Evolutionary conservation across 2,113 vertebrate genomes (phyloP).

Genomic region (Tupaia chinensis): DNA sequence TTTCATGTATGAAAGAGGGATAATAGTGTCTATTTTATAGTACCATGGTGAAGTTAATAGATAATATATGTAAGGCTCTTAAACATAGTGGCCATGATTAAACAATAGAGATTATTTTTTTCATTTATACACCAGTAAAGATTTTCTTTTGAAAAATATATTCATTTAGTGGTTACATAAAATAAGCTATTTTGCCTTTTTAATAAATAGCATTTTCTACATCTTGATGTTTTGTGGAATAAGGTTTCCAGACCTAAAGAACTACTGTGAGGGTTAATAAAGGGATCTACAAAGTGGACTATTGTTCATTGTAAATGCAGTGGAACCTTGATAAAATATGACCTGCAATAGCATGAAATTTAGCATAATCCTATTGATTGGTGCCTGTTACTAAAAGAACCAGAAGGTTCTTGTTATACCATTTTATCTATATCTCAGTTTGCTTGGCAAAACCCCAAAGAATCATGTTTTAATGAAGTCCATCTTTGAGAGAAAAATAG

Average conservation of each 20-base stretch:
- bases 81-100: not conserved
- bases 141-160: slow-evolving; percentile 17
- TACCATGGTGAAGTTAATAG: not conserved
- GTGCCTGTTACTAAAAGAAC: slow-evolving; percentile 71
- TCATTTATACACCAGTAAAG: not conserved
- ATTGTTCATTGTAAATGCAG: slow-evolving; percentile 78
- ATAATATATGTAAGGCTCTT: not conserved
- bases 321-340: slow-evolving; percentile 81
- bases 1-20: slow-evolving; percentile 1
- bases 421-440: slow-evolving; percentile 75
- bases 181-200: slow-evolving; percentile 43
- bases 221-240: not conserved
- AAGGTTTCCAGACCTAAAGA: slow-evolving; percentile 37
- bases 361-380: slow-evolving; percentile 80
- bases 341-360: slow-evolving; percentile 79
- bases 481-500: slow-evolving; percentile 68
- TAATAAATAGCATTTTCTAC: slow-evolving; percentile 30
- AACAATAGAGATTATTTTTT: not conserved
- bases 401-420: slow-evolving; percentile 82
- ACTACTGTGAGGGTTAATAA: not conserved
- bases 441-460: slow-evolving; percentile 70
- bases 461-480: slow-evolving; percentile 77
- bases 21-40: not conserved
- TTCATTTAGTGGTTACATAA: not conserved
- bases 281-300: slow-evolving; percentile 49